phyloP scores from a whole-genome alignment of 2,888 invertebrate species.

The Drosophila bunnanda region DNA sequence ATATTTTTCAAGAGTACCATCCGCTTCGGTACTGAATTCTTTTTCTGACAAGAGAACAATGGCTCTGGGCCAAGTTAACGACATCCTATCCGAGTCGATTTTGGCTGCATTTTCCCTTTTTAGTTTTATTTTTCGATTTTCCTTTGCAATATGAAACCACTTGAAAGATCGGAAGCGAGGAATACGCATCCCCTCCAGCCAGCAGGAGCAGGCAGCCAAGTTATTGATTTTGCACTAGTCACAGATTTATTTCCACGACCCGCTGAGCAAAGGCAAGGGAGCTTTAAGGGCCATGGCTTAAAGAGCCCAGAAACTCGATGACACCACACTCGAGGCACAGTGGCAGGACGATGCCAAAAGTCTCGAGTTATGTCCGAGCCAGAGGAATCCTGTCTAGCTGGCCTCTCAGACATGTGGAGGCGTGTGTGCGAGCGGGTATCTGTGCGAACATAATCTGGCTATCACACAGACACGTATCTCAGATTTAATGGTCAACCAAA shows the following conservation, averaged over 20 bases:
- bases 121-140: constrained; percentile 34
- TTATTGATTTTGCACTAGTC: constrained; percentile 73
- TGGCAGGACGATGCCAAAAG: constrained; percentile 33
- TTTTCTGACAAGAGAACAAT: constrained; percentile 47
- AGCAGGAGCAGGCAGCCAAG: constrained; percentile 26
- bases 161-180: constrained; percentile 42
- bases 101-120: constrained; percentile 53
- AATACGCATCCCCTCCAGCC: constrained; percentile 39
- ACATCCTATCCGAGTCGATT: constrained; percentile 39
- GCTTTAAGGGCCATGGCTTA: constrained; percentile 64
- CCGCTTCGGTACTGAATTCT: constrained; percentile 8
- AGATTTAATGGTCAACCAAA: constrained; percentile 77
- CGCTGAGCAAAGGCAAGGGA: constrained; percentile 25
- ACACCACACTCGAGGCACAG: constrained; percentile 31
- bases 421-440: constrained; percentile 22
- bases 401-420: constrained; percentile 19
- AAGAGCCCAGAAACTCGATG: constrained; percentile 47
- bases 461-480: constrained; percentile 72
- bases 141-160: constrained; percentile 62
- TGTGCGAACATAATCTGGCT: constrained; percentile 65
- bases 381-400: constrained; percentile 60
- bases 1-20: constrained; percentile 14
- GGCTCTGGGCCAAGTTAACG: constrained; percentile 61
- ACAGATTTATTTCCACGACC: constrained; percentile 60
- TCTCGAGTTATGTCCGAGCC: constrained; percentile 59